phyloP scores from a whole-genome alignment of 2,113 vertebrate genomes.

The Chaetura pelagica region DNA sequence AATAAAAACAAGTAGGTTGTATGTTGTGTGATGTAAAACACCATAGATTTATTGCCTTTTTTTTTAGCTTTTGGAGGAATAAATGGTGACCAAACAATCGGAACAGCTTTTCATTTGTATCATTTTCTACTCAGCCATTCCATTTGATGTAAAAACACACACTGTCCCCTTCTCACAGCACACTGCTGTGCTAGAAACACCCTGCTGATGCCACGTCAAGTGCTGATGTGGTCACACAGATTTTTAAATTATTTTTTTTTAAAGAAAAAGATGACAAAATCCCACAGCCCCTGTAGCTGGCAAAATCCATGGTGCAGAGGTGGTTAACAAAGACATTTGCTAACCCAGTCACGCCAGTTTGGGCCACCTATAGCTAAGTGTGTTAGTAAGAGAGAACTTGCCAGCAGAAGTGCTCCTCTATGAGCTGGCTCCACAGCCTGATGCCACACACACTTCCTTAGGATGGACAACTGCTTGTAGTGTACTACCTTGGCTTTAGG shows the following conservation, averaged over 20 bases:
- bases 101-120: neutral
- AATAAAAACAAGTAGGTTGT: neutral
- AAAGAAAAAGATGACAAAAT: neutral
- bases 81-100: neutral
- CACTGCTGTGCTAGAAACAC: neutral
- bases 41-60: neutral
- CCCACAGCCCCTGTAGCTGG: neutral
- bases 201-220: neutral
- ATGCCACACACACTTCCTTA: rapidly evolving
- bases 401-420: neutral
- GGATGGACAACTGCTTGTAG: neutral
- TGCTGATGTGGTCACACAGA: neutral
- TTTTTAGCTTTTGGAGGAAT: neutral
- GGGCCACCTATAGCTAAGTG: neutral
- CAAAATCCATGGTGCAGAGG: neutral
- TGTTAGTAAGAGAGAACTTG: neutral
- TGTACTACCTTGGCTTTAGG: rapidly evolving
- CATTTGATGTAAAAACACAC: neutral
- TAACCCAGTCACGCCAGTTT: neutral
- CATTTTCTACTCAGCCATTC: neutral
- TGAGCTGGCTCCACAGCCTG: neutral
- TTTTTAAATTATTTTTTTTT: neutral
- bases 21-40: neutral
- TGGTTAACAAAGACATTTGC: neutral
- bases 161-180: neutral